Evolutionary conservation across 1,140 invertebrate species (phyloP).

Genomic region (Lasioglossum albipes): DNA sequence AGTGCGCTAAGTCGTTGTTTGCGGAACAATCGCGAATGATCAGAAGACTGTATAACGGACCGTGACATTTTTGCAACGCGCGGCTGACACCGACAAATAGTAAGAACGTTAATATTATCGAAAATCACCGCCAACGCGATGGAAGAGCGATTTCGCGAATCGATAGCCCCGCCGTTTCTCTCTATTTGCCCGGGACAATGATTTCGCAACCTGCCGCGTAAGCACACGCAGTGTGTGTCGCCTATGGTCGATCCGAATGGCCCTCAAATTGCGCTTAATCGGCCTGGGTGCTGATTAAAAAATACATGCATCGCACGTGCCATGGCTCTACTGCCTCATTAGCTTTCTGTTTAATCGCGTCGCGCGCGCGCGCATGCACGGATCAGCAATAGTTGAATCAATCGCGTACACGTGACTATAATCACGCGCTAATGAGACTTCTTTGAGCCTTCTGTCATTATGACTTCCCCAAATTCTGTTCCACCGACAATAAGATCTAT

Average conservation of each 20-base stretch:
- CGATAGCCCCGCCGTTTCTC: conserved; percentile 48
- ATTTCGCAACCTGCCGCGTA: conserved; percentile 66
- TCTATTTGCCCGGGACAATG: conserved; percentile 61
- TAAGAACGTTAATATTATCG: conserved; percentile 52
- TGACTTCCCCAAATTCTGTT: too few species aligned
- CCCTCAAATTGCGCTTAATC: conserved; percentile 64
- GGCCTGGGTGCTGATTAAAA: conserved; percentile 59
- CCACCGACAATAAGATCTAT: too few species aligned
- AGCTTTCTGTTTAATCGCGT: conserved; percentile 49
- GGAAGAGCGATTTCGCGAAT: conserved; percentile 54
- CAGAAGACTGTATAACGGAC: background rate
- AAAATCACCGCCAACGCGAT: conserved; percentile 46
- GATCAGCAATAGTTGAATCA: conserved; percentile 48
- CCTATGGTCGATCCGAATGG: conserved; percentile 54
- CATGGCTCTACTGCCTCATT: conserved; percentile 46
- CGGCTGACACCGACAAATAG: conserved; percentile 6
- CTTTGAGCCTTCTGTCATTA: background rate
- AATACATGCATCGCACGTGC: conserved; percentile 48
- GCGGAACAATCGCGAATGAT: too few species aligned
- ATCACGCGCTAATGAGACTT: background rate
- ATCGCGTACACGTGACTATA: conserved; percentile 13
- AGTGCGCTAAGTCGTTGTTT: too few species aligned
- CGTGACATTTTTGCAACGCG: background rate
- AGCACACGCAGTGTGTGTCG: conserved; percentile 47
- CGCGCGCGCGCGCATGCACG: background rate